A percentile compares a stretch with the other conserved stretches of the same genome.
These are phyloP conservation scores for Eptatretus burgeri DNA, from an alignment of 2,113 vertebrate genomes.

Conservation along the genomic window DNA sequence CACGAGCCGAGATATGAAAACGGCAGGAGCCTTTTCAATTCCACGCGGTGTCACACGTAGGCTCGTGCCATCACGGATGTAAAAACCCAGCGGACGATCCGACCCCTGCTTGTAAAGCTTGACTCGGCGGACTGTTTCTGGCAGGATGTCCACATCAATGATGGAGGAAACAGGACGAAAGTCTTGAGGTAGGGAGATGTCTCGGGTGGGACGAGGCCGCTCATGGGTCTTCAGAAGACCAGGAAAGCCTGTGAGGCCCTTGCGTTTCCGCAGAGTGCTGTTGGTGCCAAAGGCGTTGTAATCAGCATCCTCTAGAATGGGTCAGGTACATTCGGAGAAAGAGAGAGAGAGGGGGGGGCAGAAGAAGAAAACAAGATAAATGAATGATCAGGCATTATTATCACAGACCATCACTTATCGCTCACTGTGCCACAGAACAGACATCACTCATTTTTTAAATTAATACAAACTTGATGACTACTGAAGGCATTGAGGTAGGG, in stretches of 20 bases:
- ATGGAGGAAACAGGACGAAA: conserved; percentile 89
- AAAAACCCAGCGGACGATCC: conserved; percentile 77
- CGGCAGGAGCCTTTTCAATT: conserved; percentile 70
- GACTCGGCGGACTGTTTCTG: conserved; percentile 64
- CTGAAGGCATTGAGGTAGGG: too few species aligned
- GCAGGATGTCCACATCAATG: conserved; percentile 86
- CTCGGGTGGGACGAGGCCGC: conserved; percentile 46
- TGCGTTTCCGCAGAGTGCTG: conserved; percentile 56
- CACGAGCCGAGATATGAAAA: conserved; percentile 91
- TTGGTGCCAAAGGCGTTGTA: conserved; percentile 65
- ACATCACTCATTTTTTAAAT: too few species aligned
- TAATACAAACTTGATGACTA: too few species aligned
- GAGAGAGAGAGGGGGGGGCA: too few species aligned
- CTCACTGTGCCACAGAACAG: too few species aligned
- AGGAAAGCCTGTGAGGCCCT: conserved; percentile 43
- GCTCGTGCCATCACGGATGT: conserved; percentile 73
- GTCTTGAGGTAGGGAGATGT: conserved; percentile 71
- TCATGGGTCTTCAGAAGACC: conserved; percentile 48
- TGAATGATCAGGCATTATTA: too few species aligned
- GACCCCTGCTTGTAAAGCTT: conserved; percentile 70
- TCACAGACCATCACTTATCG: too few species aligned
- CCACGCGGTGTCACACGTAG: conserved; percentile 72
- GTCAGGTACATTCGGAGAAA: too few species aligned
- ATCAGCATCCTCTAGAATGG: conserved; percentile 59
- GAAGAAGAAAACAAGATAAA: too few species aligned